These are phyloP conservation scores for Rhynchomys soricoides DNA, from an alignment of 2,113 vertebrate genomes.

Conservation along the genomic window DNA sequence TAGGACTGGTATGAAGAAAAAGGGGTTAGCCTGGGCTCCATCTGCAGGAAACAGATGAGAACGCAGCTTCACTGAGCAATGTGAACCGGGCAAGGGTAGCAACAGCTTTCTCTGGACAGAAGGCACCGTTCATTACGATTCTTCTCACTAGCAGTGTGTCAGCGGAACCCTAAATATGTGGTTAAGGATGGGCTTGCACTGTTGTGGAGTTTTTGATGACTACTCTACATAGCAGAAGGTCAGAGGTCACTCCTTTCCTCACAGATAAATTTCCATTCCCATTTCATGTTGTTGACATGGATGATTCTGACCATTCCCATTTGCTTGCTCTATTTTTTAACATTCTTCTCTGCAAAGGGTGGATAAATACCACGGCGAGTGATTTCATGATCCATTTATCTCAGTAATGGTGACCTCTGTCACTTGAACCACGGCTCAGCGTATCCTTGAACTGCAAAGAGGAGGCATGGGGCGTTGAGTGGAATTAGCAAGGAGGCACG, in stretches of 20 bases:
- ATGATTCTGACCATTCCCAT: background rate
- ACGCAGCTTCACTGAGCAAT: background rate
- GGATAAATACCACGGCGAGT: slow-evolving; percentile 49
- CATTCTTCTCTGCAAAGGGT: slow-evolving; percentile 61
- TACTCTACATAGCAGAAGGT: background rate
- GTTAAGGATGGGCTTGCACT: background rate
- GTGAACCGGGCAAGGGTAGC: background rate
- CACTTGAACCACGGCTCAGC: slow-evolving; percentile 62
- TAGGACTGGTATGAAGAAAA: background rate
- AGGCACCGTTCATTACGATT: background rate
- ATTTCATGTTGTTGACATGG: slow-evolving; percentile 43
- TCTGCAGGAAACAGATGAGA: background rate
- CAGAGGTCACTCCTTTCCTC: background rate
- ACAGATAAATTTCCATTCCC: slow-evolving; percentile 62
- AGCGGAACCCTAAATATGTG: background rate
- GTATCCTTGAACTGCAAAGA: slow-evolving; percentile 53
- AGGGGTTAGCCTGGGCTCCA: background rate
- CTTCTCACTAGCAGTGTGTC: background rate
- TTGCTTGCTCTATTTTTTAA: slow-evolving; percentile 49
- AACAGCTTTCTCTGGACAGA: background rate
- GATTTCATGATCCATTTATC: slow-evolving; percentile 70
- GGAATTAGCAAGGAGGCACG: slow-evolving; percentile 61
- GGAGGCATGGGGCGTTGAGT: slow-evolving; percentile 60
- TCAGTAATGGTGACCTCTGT: slow-evolving; percentile 71
- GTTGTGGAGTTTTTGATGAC: background rate